Evolutionary conservation across 2,113 vertebrate species (phyloP), one percentile per base, ranked within the genome.

Genomic region (Burhinus bistriatus): DNA sequence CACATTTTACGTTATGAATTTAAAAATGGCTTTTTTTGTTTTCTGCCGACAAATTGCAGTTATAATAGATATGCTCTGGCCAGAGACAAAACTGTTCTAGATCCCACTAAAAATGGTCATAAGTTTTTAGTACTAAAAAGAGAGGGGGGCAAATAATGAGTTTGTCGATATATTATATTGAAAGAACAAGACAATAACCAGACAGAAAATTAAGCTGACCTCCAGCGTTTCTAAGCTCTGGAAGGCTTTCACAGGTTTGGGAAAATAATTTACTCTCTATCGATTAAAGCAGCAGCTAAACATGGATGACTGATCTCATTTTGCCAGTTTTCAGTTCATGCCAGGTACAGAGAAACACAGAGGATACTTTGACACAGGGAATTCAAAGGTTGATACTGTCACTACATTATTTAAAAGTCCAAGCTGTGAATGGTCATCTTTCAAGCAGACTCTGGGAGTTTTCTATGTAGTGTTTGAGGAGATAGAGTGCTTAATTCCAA

Each of bases 221-320:
- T 88, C 59, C 64, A 59, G 95, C 23, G 89, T 86, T 94, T 91
- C 85, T 84, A 78, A 84, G 57, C 76, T 44, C 44, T 81, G 59
- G 64, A 92, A 92, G 42, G 45, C 27, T 95, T 86, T 93, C 5
- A 1, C 71, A 49, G 55, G 21, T 94, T 83, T 90, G 45, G 47
- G 38, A 83, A 89, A 93, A 92, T 79, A 95, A 90, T 93, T 93
- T 96, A 83, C 85, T 95, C 80, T 85, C 51, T 89, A 87, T 95
- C 5, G 49, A 94, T 95, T 96, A 91, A 93, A 96, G 62, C 64
- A 90, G 90, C 27, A 80, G 89, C 93, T 92, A 93, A 95, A 94
- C 72, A 94, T 55, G 81, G 95, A 95, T 80, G 80, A 81, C 58
- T 89, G 87, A 89, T 86, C 86, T 84, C 76, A 88, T 89, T 86